Percentiles rank a stretch among this genome's conserved stretches.
phyloP scores from a whole-genome alignment of 2,797 vertebrate species.

The Lates japonicus region DNA sequence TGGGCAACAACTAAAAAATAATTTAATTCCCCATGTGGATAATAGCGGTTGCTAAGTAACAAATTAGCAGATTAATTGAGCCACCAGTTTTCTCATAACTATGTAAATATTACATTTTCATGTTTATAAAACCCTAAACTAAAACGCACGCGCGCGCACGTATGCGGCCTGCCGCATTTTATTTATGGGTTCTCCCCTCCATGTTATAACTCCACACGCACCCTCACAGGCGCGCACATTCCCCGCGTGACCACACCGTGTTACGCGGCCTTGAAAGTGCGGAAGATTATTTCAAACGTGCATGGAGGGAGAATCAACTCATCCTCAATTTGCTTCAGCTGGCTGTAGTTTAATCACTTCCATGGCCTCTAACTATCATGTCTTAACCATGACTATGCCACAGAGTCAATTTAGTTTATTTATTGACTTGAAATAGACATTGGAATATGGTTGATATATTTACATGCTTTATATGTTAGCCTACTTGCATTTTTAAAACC shows the following conservation, averaged over 20 bases:
- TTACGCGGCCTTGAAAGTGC: slow-evolving; percentile 36
- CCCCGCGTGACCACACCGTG: slow-evolving; percentile 57
- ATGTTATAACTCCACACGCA: slow-evolving; percentile 41
- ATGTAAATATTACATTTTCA: no score
- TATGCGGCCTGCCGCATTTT: slow-evolving; percentile 37
- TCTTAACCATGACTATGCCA: not conserved
- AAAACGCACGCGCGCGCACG: not conserved
- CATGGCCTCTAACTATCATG: not conserved
- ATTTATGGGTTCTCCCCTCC: slow-evolving; percentile 58
- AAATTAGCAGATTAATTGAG: slow-evolving; percentile 2
- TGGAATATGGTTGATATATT: not conserved
- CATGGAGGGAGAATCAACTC: slow-evolving; percentile 16
- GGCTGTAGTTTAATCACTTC: not conserved
- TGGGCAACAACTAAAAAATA: not conserved
- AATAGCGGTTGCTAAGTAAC: not conserved
- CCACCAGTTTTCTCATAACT: not conserved
- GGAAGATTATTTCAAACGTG: slow-evolving; percentile 47
- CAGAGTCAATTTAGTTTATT: not conserved
- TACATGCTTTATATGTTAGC: no score
- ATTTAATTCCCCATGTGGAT: slow-evolving; percentile 15
- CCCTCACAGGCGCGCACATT: slow-evolving; percentile 50
- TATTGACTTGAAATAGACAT: not conserved
- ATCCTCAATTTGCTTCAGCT: not conserved
- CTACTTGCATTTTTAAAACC: not conserved
- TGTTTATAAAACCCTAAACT: no score